Conservation (phyloP, 1,140 invertebrate genomes). For the Brachionus koreanus region DNA sequence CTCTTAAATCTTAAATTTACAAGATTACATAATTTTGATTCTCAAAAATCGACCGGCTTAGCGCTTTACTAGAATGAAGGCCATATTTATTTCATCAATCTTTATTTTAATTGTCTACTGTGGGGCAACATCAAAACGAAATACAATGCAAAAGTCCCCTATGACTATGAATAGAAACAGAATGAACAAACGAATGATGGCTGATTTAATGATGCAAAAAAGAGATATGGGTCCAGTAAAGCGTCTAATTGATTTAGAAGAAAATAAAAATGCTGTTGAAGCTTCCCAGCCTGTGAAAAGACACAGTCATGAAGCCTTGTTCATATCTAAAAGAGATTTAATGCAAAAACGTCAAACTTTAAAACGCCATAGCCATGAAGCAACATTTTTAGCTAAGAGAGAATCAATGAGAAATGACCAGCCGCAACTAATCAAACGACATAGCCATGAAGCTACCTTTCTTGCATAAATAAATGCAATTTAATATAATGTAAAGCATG, state of each 20-base stretch:
- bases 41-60: not conserved
- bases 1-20: not conserved
- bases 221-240: not conserved
- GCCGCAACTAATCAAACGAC: not conserved
- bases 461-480: not conserved
- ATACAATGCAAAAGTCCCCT: not conserved
- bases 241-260: not conserved
- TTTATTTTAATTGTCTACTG: not conserved
- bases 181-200: not conserved
- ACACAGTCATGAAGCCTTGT: not conserved
- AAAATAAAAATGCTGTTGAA: not conserved
- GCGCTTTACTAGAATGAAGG: not conserved
- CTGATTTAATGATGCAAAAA: not conserved
- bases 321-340: not conserved
- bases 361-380: not conserved
- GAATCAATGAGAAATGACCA: not conserved
- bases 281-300: not conserved
- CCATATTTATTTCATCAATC: not conserved
- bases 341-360: not conserved
- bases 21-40: not conserved
- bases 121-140: not conserved
- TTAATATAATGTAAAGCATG: not conserved
- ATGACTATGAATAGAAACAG: not conserved
- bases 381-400: not conserved
- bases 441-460: not conserved